Conservation (phyloP, 1,140 invertebrate genomes). For the Arctopsyche grandis region DNA sequence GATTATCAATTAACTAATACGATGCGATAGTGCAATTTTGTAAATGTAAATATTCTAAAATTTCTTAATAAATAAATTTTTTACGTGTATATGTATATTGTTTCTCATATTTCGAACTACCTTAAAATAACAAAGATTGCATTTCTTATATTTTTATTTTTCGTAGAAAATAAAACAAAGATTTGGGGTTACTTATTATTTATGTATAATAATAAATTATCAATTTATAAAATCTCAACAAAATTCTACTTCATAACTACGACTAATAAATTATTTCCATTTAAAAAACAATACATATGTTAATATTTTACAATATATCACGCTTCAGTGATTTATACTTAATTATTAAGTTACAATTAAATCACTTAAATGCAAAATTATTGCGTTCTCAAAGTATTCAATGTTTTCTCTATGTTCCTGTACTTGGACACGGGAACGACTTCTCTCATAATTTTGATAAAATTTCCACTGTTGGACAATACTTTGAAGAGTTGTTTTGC, state of each 20-base stretch:
- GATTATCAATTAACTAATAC: too few relatives aligned
- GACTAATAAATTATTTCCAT: background rate
- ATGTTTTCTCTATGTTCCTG: conserved; percentile 74
- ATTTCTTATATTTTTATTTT: too few relatives aligned
- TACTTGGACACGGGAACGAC: conserved; percentile 73
- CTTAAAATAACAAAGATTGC: too few relatives aligned
- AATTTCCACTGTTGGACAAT: conserved; percentile 71
- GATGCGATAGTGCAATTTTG: too few relatives aligned
- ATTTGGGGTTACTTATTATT: background rate
- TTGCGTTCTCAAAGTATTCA: conserved; percentile 57
- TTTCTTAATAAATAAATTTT: too few relatives aligned
- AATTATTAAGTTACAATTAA: background rate
- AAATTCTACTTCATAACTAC: background rate
- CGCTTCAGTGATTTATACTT: background rate
- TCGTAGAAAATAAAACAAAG: background rate
- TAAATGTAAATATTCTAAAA: too few relatives aligned
- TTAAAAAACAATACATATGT: conserved; percentile 10
- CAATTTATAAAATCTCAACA: conserved; percentile 23
- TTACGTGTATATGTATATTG: too few relatives aligned
- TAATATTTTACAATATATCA: conserved; percentile 8
- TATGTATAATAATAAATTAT: conserved; percentile 22
- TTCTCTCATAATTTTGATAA: conserved; percentile 73
- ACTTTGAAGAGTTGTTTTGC: conserved; percentile 73
- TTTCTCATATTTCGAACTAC: too few relatives aligned
- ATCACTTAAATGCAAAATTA: conserved; percentile 2